These are phyloP conservation scores for Diachasmimorpha longicaudata DNA, from an alignment of 1,140 invertebrate species.

Conservation along the genomic window DNA sequence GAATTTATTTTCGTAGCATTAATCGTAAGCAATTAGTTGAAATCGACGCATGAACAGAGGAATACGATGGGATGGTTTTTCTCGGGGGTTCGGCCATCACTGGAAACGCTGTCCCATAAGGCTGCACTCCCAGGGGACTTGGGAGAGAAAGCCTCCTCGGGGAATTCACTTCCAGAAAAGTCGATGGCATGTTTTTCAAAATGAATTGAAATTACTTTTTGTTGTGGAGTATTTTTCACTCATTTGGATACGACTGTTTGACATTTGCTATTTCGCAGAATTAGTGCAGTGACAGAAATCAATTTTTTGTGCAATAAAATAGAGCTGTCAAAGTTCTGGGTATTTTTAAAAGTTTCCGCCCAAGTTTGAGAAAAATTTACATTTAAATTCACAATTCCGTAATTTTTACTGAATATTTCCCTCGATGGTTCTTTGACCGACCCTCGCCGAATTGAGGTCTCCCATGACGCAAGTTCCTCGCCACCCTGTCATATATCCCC, in stretches of 20 bases:
- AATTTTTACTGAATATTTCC: too few species aligned
- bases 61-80: background rate
- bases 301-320: too few species aligned
- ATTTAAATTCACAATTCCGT: too few species aligned
- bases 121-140: background rate
- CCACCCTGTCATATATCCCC: background rate
- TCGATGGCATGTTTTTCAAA: background rate
- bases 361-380: too few species aligned
- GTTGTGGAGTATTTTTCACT: background rate
- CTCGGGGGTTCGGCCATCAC: background rate
- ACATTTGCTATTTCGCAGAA: background rate
- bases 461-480: too few species aligned
- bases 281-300: too few species aligned
- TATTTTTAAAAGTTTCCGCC: too few species aligned
- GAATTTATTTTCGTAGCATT: background rate
- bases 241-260: too few species aligned
- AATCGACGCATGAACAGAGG: background rate
- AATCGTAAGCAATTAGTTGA: slow-evolving; percentile 6
- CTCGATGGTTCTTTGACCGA: background rate
- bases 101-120: background rate
- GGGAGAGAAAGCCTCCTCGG: background rate
- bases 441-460: background rate
- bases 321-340: too few species aligned
- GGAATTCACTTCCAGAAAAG: background rate
- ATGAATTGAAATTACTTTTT: background rate